A percentile compares a stretch with the other conserved stretches of the same genome.
Conservation (phyloP, 1,140 invertebrate genomes). For the Neodiprion lecontei region DNA sequence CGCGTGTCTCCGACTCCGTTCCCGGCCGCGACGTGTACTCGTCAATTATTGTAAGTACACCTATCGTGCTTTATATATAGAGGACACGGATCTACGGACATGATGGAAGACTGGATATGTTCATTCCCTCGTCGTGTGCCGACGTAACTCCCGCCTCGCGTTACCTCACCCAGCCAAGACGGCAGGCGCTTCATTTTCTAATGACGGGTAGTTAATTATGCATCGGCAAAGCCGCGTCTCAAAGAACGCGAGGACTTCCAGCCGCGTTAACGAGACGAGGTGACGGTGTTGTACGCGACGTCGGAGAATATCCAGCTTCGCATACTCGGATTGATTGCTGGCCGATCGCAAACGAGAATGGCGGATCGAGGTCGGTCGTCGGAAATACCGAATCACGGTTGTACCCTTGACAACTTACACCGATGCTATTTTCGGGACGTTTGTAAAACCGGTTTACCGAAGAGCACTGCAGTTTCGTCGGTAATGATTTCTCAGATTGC, state of each 20-base stretch:
- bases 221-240: background rate
- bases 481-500: no score
- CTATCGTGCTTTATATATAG: conserved; percentile 42
- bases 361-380: no score
- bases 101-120: conserved; percentile 41
- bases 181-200: conserved; percentile 25
- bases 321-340: no score
- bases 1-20: background rate
- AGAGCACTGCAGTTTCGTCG: no score
- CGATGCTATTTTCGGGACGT: no score
- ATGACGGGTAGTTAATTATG: conserved; percentile 13
- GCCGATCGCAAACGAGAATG: no score
- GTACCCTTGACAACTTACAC: no score
- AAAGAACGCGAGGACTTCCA: conserved; percentile 11
- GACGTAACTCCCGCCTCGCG: conserved; percentile 2
- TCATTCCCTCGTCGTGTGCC: conserved; percentile 8
- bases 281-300: background rate
- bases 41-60: conserved; percentile 55
- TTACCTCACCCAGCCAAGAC: conserved; percentile 19
- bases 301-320: background rate
- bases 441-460: no score
- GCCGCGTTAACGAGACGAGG: background rate
- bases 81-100: conserved; percentile 36
- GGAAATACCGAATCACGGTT: no score
- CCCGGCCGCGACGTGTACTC: conserved; percentile 37